Base-by-base conservation (phyloP, 2,797 vertebrate species). In the Threskiornis aethiopicus region DNA sequence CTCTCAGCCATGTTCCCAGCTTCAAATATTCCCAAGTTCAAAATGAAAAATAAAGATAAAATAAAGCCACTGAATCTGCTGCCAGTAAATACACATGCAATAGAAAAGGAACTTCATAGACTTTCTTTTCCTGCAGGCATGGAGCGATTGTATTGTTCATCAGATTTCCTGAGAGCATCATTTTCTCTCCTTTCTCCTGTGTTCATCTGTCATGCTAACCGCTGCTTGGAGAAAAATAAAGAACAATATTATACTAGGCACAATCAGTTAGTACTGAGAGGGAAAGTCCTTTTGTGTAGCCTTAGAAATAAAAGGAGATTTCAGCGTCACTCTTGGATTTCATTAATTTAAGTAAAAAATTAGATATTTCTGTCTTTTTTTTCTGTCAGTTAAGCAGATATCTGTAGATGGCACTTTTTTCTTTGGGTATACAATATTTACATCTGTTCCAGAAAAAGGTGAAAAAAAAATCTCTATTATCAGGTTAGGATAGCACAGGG, bases 41-140 rank as follows among this genome's bases (percentile, higher is more conserved):
- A 95, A 96, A 94, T n/a, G 16, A 90, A 94, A 91, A 90, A 90
- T 62, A 84, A 94, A 93, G 55, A 90, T 51, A 84, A 95, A 88
- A 95, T 47, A 88, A 87, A 89, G 35, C 12, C 66, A 75, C 22
- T 58, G 64, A 89, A 89, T 84, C 47, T 96, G 25, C 71, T 85
- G 83, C 21, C 71, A 80, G 66, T 92, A 96, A 90, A 92, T 80
- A 81, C 24, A 61, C 49, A 64, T 83, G 55, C 67, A 83, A 62
- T 57, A 90, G 57, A 54, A 93, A 89, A 89, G 47, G 52, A 89
- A 86, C 39, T 86, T 94, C 69, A 84, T 7, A 71, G 86, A 71
- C 57, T 77, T 84, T 73, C 55, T 87, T 92, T 66, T 95, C 49
- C 84, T 92, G 55, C n/a, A 93, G 78, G 59, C 86, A 83, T 28